Conservation (phyloP, 1,140 invertebrate genomes). For the Callitettix versicolor region DNA sequence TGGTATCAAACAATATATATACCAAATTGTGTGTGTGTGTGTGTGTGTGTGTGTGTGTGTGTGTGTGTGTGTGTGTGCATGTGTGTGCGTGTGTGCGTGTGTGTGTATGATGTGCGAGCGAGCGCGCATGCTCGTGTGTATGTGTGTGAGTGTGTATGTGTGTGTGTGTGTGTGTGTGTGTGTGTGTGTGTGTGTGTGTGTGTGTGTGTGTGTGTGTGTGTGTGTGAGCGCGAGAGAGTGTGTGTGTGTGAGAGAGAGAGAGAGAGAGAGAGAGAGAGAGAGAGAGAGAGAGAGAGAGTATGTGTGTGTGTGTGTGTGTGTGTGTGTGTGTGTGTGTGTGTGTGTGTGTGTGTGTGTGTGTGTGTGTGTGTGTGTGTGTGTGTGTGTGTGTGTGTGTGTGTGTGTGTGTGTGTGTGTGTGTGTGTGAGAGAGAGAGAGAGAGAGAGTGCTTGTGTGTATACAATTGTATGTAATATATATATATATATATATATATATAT, state of each 20-base stretch:
- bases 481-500: neutral
- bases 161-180: conserved; percentile 1
- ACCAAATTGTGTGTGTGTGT: too few species aligned
- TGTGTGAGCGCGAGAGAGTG: too few species aligned
- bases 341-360: neutral
- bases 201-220: neutral
- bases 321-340: neutral
- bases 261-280: neutral
- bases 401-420: neutral
- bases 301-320: too few species aligned
- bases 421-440: neutral
- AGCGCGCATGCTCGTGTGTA: too few species aligned
- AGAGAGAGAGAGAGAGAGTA: neutral
- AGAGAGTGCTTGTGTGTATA: too few species aligned
- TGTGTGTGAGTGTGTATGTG: too few species aligned
- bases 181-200: neutral
- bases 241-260: neutral
- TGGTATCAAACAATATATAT: too few species aligned
- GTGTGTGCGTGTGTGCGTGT: too few species aligned
- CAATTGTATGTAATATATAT: too few species aligned
- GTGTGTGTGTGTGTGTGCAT: too few species aligned
- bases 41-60: too few species aligned
- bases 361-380: neutral
- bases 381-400: neutral
- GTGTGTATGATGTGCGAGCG: too few species aligned